phyloP scores from a whole-genome alignment of 2,888 invertebrate genomes.

The Hirudinaria manillensis region DNA sequence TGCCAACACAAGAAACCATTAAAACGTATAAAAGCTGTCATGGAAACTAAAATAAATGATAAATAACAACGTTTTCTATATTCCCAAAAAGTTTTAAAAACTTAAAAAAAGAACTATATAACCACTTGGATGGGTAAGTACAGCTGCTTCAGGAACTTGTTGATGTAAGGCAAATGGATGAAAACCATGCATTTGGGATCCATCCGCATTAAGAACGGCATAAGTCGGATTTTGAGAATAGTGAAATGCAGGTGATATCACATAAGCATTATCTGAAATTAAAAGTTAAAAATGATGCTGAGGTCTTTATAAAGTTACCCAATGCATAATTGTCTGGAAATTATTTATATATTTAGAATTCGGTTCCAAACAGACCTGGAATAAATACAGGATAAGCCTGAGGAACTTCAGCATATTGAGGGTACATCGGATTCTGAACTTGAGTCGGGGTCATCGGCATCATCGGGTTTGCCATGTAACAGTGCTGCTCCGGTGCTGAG shows the following conservation, averaged over 20 bases:
- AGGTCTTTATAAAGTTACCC: too few relatives aligned
- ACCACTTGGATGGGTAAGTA: neutral
- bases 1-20: neutral
- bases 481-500: neutral
- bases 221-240: conserved; percentile 6
- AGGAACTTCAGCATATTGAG: conserved; percentile 12
- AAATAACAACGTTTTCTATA: neutral
- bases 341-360: neutral
- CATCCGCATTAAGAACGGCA: conserved; percentile 7
- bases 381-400: conserved; percentile 19
- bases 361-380: conserved; percentile 12
- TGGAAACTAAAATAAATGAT: too few relatives aligned
- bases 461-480: neutral
- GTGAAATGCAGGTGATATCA: conserved; percentile 15
- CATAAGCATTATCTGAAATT: conserved; percentile 7
- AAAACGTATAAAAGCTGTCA: too few relatives aligned
- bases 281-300: neutral
- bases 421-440: conserved; percentile 18
- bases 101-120: neutral
- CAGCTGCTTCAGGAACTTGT: neutral
- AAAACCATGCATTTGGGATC: neutral
- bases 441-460: conserved; percentile 16
- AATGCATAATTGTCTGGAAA: neutral
- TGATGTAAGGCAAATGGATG: conserved; percentile 5
- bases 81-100: neutral